phyloP scores from a whole-genome alignment of 2,888 invertebrate species.

The Tetheella fluctuosa region DNA sequence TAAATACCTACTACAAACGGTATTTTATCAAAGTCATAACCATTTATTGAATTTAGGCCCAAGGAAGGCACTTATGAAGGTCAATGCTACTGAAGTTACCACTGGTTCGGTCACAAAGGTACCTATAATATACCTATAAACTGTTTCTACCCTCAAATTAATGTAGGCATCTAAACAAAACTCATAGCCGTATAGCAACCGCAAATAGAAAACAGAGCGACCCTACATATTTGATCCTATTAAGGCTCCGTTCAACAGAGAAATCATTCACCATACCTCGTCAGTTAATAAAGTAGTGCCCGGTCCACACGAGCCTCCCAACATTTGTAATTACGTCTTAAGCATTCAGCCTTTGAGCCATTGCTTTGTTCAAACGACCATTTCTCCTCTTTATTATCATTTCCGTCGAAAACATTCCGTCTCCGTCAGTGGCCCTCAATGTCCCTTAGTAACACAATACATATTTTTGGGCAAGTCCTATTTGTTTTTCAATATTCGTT shows the following conservation, averaged over 20 bases:
- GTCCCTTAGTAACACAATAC: slow-evolving; percentile 42
- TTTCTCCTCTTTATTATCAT: slow-evolving; percentile 64
- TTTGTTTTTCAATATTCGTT: slow-evolving; percentile 53
- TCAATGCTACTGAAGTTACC: too few species aligned
- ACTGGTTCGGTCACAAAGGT: too few species aligned
- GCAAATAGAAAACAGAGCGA: background rate
- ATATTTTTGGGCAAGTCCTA: slow-evolving; percentile 47
- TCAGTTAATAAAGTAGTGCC: slow-evolving; percentile 39
- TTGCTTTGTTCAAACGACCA: slow-evolving; percentile 58
- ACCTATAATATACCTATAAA: too few species aligned
- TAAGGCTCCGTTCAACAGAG: background rate
- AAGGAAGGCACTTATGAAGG: too few species aligned
- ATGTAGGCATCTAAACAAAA: too few species aligned
- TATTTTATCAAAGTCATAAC: too few species aligned
- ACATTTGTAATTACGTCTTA: slow-evolving; percentile 63
- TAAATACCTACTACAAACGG: too few species aligned
- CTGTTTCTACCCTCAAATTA: too few species aligned
- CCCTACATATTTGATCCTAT: background rate
- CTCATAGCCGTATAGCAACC: too few species aligned
- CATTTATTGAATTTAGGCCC: too few species aligned
- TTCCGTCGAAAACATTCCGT: slow-evolving; percentile 60
- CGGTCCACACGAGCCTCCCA: slow-evolving; percentile 30
- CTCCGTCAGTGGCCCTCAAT: slow-evolving; percentile 37
- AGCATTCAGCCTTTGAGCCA: slow-evolving; percentile 58
- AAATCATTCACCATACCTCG: slow-evolving; percentile 11